Percentiles rank a stretch among this genome's conserved stretches.
phyloP scores from a whole-genome alignment of 1,140 invertebrate species.

The Aphis gossypii region DNA sequence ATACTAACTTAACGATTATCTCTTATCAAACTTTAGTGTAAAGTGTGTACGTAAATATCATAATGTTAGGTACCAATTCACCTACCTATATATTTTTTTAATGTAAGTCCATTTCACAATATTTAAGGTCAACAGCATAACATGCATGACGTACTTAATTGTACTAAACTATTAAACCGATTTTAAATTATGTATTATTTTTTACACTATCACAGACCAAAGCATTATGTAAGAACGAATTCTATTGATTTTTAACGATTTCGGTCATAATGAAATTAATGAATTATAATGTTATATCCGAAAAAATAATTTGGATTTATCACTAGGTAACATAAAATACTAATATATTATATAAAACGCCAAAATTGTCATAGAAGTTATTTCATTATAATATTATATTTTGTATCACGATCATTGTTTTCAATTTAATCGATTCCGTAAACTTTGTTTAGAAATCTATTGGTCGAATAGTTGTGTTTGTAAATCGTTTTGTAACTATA shows the following conservation, averaged over 20 bases:
- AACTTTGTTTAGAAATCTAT: not conserved
- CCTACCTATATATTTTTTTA: not conserved
- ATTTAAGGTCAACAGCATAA: conserved; percentile 6
- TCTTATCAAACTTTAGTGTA: not conserved
- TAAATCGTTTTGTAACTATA: not conserved
- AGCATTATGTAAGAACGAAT: not conserved
- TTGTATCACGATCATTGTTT: not conserved
- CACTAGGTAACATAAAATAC: not conserved
- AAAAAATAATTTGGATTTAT: not conserved
- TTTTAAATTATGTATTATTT: not conserved
- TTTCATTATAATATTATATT: not conserved
- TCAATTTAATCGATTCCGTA: not conserved
- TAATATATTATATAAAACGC: not conserved
- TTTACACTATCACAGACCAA: not conserved
- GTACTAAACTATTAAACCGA: not conserved
- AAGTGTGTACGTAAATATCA: not conserved
- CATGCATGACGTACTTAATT: not conserved
- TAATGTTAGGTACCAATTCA: not conserved
- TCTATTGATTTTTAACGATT: not conserved
- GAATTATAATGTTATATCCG: not conserved
- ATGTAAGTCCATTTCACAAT: not conserved
- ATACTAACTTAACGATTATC: not conserved
- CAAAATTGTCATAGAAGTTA: not conserved
- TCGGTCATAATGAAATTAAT: not conserved
- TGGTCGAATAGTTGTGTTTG: not conserved